Base-by-base conservation (phyloP, 2,113 vertebrate species). In the Sterrhoptilus dennistouni region DNA sequence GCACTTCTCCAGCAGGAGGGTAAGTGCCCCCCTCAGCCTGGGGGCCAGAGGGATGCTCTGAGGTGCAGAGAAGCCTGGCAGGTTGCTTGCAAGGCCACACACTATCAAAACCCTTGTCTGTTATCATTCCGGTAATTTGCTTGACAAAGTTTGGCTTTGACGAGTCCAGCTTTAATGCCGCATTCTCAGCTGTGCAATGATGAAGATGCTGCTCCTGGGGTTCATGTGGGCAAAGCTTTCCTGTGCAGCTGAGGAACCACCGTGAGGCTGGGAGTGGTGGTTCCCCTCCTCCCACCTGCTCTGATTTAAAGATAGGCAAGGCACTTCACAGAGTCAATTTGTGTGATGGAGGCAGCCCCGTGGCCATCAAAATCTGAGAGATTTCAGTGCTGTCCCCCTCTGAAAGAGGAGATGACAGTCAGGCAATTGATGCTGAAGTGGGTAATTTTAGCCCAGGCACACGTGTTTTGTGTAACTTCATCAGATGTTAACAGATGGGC, bases 1-100 rank as follows among this genome's bases (percentile, higher is more conserved):
- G 33, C 99, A 99, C 57, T 98, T 99, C 61, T 99, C 98, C n/a
- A 99, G 99, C 59, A 98, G 99, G 72, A 98, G 98, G 98, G 99
- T 99, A 60, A 92, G 98, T 75, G 14, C 61, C 65, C 3, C 4
- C 16, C 44, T n/a, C 24, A 1, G 5, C 24, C 9, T 38, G 31
- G 38, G 57, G 22, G 6, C 25, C 2, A 6, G 20, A 60, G 45
- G 31, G 23, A 1, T 71, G 65, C 72, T 42, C 40, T 76, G 81
- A 45, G 28, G 8, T 44, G 52, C 35, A 40, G 50, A 44, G 49
- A 4, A 31, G 33, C 42, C 59, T 28, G 38, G 50, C 19, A 89
- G 5, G 10, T 59, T 42, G 47, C 28, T 87, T 71, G 35, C 19
- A 54, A 69, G 83, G 45, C 66, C 66, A 14, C 24, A 4, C 0